A percentile compares a stretch with the other conserved stretches of the same genome.
Evolutionary conservation across 2,888 invertebrate genomes (phyloP).

Genomic region (Temnothorax ravouxi): DNA sequence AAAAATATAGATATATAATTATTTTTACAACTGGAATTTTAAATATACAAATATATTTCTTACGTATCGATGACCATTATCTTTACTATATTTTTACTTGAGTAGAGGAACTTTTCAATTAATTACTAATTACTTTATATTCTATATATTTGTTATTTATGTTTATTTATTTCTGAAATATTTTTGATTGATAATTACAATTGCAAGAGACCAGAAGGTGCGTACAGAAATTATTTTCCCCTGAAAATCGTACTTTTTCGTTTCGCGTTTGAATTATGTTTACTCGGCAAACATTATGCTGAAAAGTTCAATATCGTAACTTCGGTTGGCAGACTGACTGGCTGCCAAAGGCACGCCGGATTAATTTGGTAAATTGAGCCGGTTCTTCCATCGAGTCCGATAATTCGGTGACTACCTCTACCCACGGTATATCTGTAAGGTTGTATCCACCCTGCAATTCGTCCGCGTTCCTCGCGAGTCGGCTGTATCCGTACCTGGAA

Average conservation of each 20-base stretch:
- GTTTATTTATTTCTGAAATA: not conserved
- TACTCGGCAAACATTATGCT: conserved; percentile 71
- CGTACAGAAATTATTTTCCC: not conserved
- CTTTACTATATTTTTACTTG: not conserved
- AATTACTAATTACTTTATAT: not conserved
- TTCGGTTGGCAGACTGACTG: conserved; percentile 41
- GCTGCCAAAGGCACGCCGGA: conserved; percentile 67
- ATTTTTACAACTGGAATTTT: not conserved
- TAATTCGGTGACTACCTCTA: conserved; percentile 80
- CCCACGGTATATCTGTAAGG: conserved; percentile 40
- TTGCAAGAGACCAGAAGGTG: not conserved
- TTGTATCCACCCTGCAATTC: conserved; percentile 57
- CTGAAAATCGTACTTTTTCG: not conserved
- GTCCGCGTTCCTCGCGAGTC: conserved; percentile 46
- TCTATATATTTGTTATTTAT: not conserved
- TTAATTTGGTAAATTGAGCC: conserved; percentile 85
- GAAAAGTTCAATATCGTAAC: conserved; percentile 74
- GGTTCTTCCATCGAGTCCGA: conserved; percentile 85
- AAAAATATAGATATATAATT: not conserved
- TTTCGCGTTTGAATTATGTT: not conserved
- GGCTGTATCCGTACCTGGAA: conserved; percentile 61
- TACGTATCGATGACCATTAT: not conserved
- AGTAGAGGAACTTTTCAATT: not conserved
- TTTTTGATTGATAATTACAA: not conserved
- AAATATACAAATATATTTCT: not conserved